Conservation (phyloP, 2,113 vertebrate species). For the Otis tarda region DNA sequence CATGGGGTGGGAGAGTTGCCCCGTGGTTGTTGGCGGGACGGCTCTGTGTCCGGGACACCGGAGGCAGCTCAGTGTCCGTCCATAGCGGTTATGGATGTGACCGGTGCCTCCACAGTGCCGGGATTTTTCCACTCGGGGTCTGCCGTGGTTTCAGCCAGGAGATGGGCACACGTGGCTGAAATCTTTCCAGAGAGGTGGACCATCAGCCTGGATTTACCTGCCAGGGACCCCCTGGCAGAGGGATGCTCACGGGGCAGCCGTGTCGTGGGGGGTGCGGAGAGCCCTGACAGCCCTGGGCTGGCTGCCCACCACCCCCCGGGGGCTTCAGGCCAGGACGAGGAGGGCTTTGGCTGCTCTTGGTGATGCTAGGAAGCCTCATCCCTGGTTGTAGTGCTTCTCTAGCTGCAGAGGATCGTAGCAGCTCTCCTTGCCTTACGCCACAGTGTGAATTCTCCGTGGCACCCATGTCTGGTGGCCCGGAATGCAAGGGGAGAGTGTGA, state of each 20-base stretch:
- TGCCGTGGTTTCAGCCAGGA: background rate
- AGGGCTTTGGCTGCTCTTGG: background rate
- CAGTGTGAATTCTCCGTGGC: background rate
- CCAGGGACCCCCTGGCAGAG: background rate
- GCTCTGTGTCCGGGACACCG: accelerated
- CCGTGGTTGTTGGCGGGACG: background rate
- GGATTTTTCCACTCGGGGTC: background rate
- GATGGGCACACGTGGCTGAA: background rate
- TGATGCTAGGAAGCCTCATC: background rate
- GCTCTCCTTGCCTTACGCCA: background rate
- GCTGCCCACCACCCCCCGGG: background rate
- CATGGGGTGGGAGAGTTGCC: background rate
- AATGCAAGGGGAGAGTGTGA: background rate
- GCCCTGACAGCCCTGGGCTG: background rate
- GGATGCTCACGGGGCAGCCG: background rate
- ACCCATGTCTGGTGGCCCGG: accelerated
- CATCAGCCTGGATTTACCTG: background rate
- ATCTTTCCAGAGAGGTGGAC: background rate
- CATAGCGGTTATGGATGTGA: accelerated
- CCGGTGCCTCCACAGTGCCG: accelerated
- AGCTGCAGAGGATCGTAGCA: background rate
- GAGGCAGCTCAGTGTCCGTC: background rate
- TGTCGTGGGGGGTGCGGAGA: background rate
- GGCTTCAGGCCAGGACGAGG: background rate
- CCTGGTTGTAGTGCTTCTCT: background rate